phyloP scores from a whole-genome alignment of 1,140 invertebrate genomes.

The Lepidostoma basale region DNA sequence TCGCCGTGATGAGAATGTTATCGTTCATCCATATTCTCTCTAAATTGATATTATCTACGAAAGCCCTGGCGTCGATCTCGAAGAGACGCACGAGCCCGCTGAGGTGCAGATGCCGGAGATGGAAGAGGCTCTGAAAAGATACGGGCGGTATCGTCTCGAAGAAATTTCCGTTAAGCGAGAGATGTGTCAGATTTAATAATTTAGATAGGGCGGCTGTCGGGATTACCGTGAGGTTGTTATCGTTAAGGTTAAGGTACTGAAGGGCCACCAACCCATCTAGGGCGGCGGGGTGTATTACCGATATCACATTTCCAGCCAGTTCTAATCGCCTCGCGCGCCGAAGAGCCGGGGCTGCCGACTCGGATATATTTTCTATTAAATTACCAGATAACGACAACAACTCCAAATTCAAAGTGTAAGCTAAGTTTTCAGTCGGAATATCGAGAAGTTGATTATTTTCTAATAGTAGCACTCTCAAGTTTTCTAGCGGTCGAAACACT shows the following conservation, averaged over 20 bases:
- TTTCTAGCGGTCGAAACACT: conserved; percentile 72
- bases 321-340: conserved; percentile 69
- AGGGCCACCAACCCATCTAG: conserved; percentile 73
- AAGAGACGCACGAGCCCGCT: conserved; percentile 69
- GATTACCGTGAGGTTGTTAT: conserved; percentile 80
- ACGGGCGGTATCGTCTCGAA: conserved; percentile 71
- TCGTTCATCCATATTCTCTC: conserved; percentile 78
- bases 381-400: conserved; percentile 74
- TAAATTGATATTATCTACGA: conserved; percentile 83
- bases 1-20: conserved; percentile 70
- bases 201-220: conserved; percentile 77
- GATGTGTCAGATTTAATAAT: conserved; percentile 72
- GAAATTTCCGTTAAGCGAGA: conserved; percentile 79
- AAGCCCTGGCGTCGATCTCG: conserved; percentile 74
- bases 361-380: conserved; percentile 70
- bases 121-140: conserved; percentile 81
- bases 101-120: conserved; percentile 74
- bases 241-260: conserved; percentile 75
- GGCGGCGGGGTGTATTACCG: conserved; percentile 68
- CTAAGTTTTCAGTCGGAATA: conserved; percentile 71
- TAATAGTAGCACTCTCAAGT: conserved; percentile 71
- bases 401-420: conserved; percentile 68
- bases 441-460: conserved; percentile 79
- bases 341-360: conserved; percentile 70
- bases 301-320: conserved; percentile 75